phyloP scores from a whole-genome alignment of 2,797 vertebrate species.

The Aselliscus stoliczkanus region DNA sequence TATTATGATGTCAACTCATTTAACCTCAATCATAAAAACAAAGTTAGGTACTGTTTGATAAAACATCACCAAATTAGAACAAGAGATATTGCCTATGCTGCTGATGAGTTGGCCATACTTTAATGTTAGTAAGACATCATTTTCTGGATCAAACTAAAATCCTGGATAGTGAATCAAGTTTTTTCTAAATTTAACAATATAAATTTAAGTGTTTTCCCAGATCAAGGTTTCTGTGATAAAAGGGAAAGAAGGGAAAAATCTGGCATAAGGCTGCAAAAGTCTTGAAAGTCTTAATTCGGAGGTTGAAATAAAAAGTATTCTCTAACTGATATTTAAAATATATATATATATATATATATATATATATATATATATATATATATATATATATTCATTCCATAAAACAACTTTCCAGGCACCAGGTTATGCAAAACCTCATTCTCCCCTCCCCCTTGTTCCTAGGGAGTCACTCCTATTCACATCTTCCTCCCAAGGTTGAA shows the following conservation, averaged over 20 bases:
- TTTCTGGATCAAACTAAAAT: background rate
- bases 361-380: background rate
- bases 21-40: background rate
- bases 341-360: background rate
- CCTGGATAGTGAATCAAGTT: background rate
- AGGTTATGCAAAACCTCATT: background rate
- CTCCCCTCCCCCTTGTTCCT: too few species aligned
- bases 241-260: background rate
- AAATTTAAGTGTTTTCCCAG: background rate
- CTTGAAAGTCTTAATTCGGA: background rate
- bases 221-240: background rate
- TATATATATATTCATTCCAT: background rate
- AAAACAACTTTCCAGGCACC: background rate
- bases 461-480: background rate
- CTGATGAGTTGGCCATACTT: background rate
- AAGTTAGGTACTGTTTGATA: background rate
- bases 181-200: background rate
- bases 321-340: background rate
- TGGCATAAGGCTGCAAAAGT: rapidly evolving
- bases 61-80: background rate
- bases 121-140: background rate
- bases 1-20: background rate
- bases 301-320: background rate
- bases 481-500: background rate
- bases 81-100: rapidly evolving